Evolutionary conservation across 2,888 invertebrate genomes (phyloP).

Genomic region (Erynnis tages): DNA sequence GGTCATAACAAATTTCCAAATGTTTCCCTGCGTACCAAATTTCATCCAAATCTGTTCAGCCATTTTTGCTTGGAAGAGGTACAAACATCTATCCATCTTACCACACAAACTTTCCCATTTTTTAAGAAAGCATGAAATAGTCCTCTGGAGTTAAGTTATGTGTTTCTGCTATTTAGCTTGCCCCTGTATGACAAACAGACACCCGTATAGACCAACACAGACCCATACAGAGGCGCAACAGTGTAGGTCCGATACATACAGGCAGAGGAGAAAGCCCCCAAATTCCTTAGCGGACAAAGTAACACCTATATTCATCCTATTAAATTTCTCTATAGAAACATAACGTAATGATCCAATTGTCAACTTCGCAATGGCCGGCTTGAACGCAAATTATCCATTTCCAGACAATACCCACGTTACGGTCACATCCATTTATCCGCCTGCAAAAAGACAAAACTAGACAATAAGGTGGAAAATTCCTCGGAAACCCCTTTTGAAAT

Average conservation of each 20-base stretch:
- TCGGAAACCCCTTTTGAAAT: slow-evolving; percentile 34
- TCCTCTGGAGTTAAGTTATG: too few relatives aligned
- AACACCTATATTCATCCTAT: slow-evolving; percentile 37
- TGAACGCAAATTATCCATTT: slow-evolving; percentile 59
- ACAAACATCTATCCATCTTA: too few relatives aligned
- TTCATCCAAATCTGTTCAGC: too few relatives aligned
- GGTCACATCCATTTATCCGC: slow-evolving; percentile 21
- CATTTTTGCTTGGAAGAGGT: too few relatives aligned
- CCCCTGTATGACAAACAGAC: too few relatives aligned
- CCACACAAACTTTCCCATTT: too few relatives aligned
- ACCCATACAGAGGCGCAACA: too few relatives aligned
- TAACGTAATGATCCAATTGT: slow-evolving; percentile 40
- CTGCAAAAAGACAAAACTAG: slow-evolving; percentile 25
- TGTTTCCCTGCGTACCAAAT: too few relatives aligned
- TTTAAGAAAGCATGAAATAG: too few relatives aligned
- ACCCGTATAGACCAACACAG: too few relatives aligned
- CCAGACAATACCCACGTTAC: slow-evolving; percentile 53
- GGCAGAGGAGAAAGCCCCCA: background rate
- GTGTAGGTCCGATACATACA: background rate
- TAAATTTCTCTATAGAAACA: slow-evolving; percentile 58
- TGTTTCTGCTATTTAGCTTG: too few relatives aligned
- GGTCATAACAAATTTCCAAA: too few relatives aligned
- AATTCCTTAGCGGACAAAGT: slow-evolving; percentile 2
- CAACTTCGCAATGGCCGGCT: slow-evolving; percentile 48
- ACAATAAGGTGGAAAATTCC: slow-evolving; percentile 36